These are phyloP conservation scores for Baryphthengus martii DNA, from an alignment of 2,113 vertebrate species.

Conservation along the genomic window DNA sequence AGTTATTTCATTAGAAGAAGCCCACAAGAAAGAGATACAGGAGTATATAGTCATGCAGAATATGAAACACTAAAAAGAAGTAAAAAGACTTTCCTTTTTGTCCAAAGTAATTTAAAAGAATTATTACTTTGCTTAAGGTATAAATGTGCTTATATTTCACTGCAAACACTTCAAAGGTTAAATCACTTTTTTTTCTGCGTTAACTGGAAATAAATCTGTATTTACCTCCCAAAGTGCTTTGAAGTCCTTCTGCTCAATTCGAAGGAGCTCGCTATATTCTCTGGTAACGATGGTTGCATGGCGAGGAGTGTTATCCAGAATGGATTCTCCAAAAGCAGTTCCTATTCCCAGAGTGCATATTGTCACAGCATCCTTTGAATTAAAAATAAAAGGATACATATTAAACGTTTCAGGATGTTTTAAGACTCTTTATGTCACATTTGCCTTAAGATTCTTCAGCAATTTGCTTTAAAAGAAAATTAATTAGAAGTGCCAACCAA, in stretches of 20 bases:
- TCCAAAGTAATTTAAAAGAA: slow-evolving; percentile 29
- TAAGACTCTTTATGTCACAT: neutral
- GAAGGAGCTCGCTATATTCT: slow-evolving; percentile 91
- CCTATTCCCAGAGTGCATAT: slow-evolving; percentile 96
- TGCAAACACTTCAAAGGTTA: neutral
- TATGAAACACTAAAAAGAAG: slow-evolving; percentile 9
- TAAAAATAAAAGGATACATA: slow-evolving; percentile 18
- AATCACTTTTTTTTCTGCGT: neutral
- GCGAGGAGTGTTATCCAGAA: slow-evolving; percentile 95
- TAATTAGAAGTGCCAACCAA: neutral
- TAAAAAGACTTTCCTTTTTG: slow-evolving; percentile 42
- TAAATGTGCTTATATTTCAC: neutral
- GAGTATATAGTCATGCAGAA: slow-evolving; percentile 23
- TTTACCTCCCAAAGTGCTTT: slow-evolving; percentile 96
- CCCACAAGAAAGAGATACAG: slow-evolving; percentile 49
- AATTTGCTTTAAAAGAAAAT: neutral
- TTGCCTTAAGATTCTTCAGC: neutral
- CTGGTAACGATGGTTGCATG: slow-evolving; percentile 95
- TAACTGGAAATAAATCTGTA: slow-evolving; percentile 10
- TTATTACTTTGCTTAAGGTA: neutral
- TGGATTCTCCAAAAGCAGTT: slow-evolving; percentile 96
- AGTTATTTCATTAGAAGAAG: neutral
- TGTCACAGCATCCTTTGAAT: slow-evolving; percentile 88
- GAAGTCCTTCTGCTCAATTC: slow-evolving; percentile 95
- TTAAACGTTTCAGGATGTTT: neutral